These are phyloP conservation scores for Sebastes diaconus DNA, from an alignment of 2,797 vertebrate genomes.

Conservation along the genomic window DNA sequence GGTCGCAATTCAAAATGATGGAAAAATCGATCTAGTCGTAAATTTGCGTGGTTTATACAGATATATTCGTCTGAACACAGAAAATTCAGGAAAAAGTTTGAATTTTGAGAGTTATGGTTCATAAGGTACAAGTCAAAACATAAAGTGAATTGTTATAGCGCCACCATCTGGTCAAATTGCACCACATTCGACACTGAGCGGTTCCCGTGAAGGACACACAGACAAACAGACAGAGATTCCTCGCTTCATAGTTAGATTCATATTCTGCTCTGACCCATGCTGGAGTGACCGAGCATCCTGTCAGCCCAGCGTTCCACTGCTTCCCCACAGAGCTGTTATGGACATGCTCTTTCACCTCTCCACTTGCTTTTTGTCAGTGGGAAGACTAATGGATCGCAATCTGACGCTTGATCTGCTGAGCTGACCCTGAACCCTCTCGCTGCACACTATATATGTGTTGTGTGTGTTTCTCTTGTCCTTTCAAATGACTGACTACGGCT, in stretches of 20 bases:
- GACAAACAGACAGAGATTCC: too few species aligned
- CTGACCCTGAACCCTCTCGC: constrained; percentile 10
- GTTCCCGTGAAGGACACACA: too few species aligned
- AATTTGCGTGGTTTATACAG: too few species aligned
- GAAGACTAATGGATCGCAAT: constrained; percentile 27
- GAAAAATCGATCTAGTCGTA: too few species aligned
- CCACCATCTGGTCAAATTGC: too few species aligned
- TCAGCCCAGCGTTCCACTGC: background rate
- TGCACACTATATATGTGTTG: background rate
- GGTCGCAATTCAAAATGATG: too few species aligned
- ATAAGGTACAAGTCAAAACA: too few species aligned
- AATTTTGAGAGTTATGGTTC: too few species aligned
- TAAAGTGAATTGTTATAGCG: too few species aligned
- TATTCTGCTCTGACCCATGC: background rate
- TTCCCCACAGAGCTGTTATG: constrained; percentile 5
- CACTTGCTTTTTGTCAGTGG: constrained; percentile 31
- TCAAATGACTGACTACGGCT: background rate
- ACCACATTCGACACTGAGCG: too few species aligned
- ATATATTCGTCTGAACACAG: too few species aligned
- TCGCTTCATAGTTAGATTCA: background rate
- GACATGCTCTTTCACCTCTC: constrained; percentile 13
- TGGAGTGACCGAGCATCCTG: background rate
- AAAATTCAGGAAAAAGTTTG: too few species aligned
- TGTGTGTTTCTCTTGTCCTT: background rate
- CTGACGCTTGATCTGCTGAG: background rate